phyloP scores from a whole-genome alignment of 2,113 vertebrate genomes.

The Potamarius usumacintae region DNA sequence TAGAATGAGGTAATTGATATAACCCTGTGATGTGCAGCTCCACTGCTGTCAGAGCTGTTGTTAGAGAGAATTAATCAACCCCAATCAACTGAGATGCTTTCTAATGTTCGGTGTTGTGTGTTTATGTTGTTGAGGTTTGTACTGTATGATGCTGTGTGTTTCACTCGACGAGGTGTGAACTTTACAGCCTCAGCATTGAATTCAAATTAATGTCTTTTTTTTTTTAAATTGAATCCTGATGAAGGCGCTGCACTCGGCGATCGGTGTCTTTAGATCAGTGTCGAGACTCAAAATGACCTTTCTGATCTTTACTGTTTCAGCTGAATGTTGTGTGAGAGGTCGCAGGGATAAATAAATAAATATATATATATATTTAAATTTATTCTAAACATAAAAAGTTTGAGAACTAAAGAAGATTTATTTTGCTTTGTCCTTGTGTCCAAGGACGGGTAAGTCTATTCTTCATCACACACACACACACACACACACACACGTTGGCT shows the following conservation, averaged over 20 bases:
- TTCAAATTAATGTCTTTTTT: not conserved
- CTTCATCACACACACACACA: constrained; percentile 43
- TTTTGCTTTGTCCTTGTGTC: constrained; percentile 20
- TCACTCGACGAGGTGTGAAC: not conserved
- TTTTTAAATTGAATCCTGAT: not conserved
- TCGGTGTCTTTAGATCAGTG: not conserved
- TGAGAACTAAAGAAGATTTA: not conserved
- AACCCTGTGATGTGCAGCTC: too few species aligned
- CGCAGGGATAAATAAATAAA: not conserved
- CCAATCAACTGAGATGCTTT: too few species aligned
- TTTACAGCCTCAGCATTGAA: not conserved
- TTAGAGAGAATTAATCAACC: too few species aligned
- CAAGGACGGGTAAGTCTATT: not conserved
- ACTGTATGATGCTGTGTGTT: not conserved
- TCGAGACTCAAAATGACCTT: not conserved
- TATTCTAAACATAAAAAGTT: not conserved
- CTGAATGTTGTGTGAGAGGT: not conserved
- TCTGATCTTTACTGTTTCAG: not conserved
- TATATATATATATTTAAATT: too few species aligned
- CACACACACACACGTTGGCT: constrained; percentile 19
- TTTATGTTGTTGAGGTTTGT: not conserved
- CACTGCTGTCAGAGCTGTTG: too few species aligned
- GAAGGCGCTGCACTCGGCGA: not conserved
- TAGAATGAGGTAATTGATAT: too few species aligned
- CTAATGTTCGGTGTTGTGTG: not conserved